phyloP scores from a whole-genome alignment of 2,888 invertebrate species.

The Napeogenes inachia region DNA sequence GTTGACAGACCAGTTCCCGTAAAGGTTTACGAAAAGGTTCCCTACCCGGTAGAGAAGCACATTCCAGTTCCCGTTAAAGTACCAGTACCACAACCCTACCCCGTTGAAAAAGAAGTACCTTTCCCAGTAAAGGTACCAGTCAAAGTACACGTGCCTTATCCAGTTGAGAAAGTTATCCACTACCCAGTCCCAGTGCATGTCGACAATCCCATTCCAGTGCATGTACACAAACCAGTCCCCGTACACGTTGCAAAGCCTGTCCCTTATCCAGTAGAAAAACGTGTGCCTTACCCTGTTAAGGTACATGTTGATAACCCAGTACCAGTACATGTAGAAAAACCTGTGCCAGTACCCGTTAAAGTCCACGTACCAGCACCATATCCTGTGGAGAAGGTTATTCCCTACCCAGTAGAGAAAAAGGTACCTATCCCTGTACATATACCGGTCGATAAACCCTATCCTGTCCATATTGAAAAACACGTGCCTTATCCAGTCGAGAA shows the following conservation, averaged over 20 bases:
- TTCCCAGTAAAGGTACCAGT: conserved; percentile 82
- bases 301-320: conserved; percentile 82
- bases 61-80: conserved; percentile 83
- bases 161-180: conserved; percentile 84
- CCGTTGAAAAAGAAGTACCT: conserved; percentile 83
- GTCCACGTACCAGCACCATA: conserved; percentile 84
- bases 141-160: conserved; percentile 84
- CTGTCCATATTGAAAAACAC: conserved; percentile 81
- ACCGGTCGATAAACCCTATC: conserved; percentile 78
- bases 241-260: conserved; percentile 85
- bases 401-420: conserved; percentile 81
- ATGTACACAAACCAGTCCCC: conserved; percentile 82
- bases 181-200: conserved; percentile 84
- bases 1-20: conserved; percentile 83
- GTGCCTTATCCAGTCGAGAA: conserved; percentile 82
- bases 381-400: conserved; percentile 81
- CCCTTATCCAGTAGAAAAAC: conserved; percentile 85
- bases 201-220: conserved; percentile 83
- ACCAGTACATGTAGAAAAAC: conserved; percentile 86
- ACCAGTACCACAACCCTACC: conserved; percentile 83
- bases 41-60: conserved; percentile 84
- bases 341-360: conserved; percentile 85
- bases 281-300: conserved; percentile 84
- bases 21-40: conserved; percentile 77
- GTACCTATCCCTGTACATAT: conserved; percentile 82